These are phyloP conservation scores for Silvanus unidentatus DNA, from an alignment of 2,888 invertebrate genomes.

Conservation along the genomic window DNA sequence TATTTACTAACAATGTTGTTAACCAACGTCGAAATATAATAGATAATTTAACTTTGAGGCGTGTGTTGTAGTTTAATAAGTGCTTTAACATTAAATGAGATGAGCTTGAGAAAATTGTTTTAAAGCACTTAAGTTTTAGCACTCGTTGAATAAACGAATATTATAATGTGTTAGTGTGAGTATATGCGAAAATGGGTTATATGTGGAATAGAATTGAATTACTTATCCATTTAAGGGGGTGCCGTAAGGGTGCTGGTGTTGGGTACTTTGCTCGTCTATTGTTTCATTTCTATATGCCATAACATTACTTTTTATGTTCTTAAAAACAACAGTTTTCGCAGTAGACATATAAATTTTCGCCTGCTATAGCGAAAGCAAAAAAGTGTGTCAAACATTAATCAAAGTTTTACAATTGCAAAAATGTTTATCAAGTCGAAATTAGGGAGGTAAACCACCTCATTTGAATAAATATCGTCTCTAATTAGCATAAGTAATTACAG, in stretches of 20 bases:
- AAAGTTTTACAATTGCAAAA: too few relatives aligned
- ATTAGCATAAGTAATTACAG: too few relatives aligned
- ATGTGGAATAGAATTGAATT: neutral
- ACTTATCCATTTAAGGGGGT: neutral
- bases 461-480: too few relatives aligned
- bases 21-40: neutral
- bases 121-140: slow-evolving; percentile 12
- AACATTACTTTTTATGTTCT: too few relatives aligned
- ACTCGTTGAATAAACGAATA: neutral
- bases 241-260: neutral
- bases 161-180: neutral
- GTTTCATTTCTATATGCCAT: too few relatives aligned
- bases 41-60: neutral
- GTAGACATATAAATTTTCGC: too few relatives aligned
- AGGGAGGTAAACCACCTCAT: too few relatives aligned
- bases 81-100: slow-evolving; percentile 22
- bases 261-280: neutral
- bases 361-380: too few relatives aligned
- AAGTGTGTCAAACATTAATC: too few relatives aligned
- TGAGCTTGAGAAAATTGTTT: slow-evolving; percentile 25
- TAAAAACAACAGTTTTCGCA: too few relatives aligned
- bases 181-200: neutral
- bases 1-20: neutral
- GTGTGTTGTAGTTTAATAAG: slow-evolving; percentile 22
- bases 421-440: too few relatives aligned